Evolutionary conservation across 2,888 invertebrate species (phyloP), one percentile per base, ranked within the genome.

Genomic region (Thyatira batis): DNA sequence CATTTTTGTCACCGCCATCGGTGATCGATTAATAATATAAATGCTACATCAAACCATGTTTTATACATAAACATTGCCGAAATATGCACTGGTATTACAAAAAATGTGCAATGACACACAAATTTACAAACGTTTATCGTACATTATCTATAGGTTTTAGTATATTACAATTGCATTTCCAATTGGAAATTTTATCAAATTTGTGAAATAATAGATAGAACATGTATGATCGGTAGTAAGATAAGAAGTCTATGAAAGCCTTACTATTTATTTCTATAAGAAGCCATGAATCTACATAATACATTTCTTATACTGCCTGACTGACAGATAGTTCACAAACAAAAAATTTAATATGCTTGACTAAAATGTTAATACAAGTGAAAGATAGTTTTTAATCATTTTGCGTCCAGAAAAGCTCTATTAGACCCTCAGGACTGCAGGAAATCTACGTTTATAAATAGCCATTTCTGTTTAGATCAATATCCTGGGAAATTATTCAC

Each of bases 21-120:
- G 73, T 80, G 82, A 78, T 71, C 61, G 65, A 61, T 57, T 59
- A 23, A 68, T 61, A 60, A 81, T 79, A 71, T 53, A 50, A 44
- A 50, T 53, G 49, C 54, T 46, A 39, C 49, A 54, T 58, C 51
- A 53, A 54, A 57, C 59, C 60, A 58, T 67, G 61, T 73, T 89
- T 75, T 89, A 89, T 89, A 89, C 71, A 30, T 46, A 65, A 60
- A 67, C 76, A 80, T 87, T 87, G 73, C 84, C 69, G 76, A 81
- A 85, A 69, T 60, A 43, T 17, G 13, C 43, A 17, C 17, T 43
- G 43, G 17, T 20, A 48, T 48, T 27, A 27, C 23, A 13, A 6
- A 13, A 8, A 8, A 58, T 58, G 55, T 61, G 70, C 65, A 72
- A 73, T 62, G 57, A 53, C 54, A 52, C 52, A 53, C 59, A 57